These are phyloP conservation scores for Mesitornis unicolor DNA, from an alignment of 2,113 vertebrate species.

Conservation along the genomic window DNA sequence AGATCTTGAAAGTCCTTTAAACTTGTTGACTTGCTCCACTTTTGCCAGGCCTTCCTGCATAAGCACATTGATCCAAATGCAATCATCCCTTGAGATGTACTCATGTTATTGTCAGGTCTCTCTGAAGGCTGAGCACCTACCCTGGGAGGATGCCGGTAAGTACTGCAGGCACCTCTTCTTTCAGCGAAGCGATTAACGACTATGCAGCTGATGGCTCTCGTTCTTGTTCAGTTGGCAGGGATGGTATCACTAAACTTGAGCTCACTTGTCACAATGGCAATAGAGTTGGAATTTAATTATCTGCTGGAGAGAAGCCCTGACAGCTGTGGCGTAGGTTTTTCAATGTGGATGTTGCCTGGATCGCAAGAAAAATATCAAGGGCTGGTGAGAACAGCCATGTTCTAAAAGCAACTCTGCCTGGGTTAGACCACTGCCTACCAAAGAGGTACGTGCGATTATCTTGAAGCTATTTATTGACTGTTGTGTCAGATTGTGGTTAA, in stretches of 20 bases:
- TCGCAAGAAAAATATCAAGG: slow-evolving; percentile 49
- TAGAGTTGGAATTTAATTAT: slow-evolving; percentile 51
- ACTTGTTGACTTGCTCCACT: slow-evolving; percentile 21
- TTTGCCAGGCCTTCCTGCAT: not conserved
- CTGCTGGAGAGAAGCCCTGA: slow-evolving; percentile 57
- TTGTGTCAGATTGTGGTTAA: not conserved
- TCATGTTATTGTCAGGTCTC: not conserved
- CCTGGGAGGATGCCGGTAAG: not conserved
- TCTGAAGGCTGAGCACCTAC: not conserved
- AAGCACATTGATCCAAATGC: not conserved
- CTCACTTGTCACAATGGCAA: slow-evolving; percentile 58
- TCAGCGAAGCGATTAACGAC: not conserved
- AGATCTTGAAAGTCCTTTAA: slow-evolving; percentile 18
- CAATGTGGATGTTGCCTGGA: slow-evolving; percentile 47
- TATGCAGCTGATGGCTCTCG: not conserved
- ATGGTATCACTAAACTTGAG: slow-evolving; percentile 47
- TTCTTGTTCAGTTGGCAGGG: slow-evolving; percentile 22
- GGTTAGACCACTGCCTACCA: slow-evolving; percentile 55
- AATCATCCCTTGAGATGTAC: not conserved
- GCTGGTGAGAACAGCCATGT: slow-evolving; percentile 61
- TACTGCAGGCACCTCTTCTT: not conserved
- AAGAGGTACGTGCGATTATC: not conserved
- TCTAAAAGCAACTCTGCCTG: slow-evolving; percentile 50
- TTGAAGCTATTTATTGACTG: slow-evolving; percentile 25
- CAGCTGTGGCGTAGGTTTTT: slow-evolving; percentile 66